Evolutionary conservation across 1,140 invertebrate species (phyloP).

Genomic region (Odontomachus brunneus): DNA sequence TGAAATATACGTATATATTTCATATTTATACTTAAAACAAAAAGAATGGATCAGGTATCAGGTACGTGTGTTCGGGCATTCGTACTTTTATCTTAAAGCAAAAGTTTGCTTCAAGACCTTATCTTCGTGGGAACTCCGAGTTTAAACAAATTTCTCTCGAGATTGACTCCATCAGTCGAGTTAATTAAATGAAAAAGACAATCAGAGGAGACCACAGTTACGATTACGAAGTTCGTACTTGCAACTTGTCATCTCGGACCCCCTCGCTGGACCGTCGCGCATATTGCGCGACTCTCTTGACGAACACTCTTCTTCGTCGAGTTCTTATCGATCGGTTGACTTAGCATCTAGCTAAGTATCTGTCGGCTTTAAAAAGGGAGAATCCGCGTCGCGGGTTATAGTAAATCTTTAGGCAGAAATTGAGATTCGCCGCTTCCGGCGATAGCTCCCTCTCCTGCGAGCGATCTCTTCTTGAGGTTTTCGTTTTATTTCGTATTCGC

Average conservation of each 20-base stretch:
- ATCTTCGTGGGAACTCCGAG: no score
- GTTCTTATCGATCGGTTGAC: background rate
- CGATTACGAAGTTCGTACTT: constrained; percentile 9
- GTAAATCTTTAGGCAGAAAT: background rate
- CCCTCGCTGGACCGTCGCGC: background rate
- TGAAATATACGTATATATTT: no score
- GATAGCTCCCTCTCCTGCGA: background rate
- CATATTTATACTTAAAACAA: no score
- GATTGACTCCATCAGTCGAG: no score
- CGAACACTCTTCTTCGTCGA: background rate
- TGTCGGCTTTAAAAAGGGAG: background rate
- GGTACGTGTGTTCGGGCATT: no score
- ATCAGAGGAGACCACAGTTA: background rate
- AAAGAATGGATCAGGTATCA: no score
- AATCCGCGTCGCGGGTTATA: background rate
- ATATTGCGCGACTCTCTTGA: background rate
- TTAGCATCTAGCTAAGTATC: background rate
- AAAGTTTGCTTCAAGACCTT: no score
- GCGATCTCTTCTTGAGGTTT: constrained; percentile 1
- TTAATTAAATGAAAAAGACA: background rate
- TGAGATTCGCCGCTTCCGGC: background rate
- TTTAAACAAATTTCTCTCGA: no score
- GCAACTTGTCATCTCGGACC: background rate
- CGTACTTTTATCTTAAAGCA: no score
- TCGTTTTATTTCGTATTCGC: background rate